These are phyloP conservation scores for Tetraneura akinire DNA, from an alignment of 1,140 invertebrate genomes.

Conservation along the genomic window DNA sequence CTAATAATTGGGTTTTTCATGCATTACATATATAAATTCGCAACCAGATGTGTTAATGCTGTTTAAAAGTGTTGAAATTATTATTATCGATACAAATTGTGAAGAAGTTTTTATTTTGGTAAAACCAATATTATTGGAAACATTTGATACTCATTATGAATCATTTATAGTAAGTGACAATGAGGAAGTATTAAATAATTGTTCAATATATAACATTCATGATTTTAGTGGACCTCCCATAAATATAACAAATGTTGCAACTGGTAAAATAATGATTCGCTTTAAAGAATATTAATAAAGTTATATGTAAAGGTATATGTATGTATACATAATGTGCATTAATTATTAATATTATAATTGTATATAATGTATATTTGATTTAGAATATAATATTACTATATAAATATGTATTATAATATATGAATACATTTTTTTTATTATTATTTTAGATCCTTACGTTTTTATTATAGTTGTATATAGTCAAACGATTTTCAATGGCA, in stretches of 20 bases:
- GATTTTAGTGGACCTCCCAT: neutral
- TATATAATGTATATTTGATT: too few relatives aligned
- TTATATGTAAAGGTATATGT: neutral
- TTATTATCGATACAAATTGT: neutral
- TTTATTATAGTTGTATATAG: neutral
- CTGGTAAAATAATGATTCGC: neutral
- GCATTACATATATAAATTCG: too few relatives aligned
- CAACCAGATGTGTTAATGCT: neutral
- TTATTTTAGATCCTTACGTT: too few relatives aligned
- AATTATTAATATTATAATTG: neutral
- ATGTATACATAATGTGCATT: neutral
- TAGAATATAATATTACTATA: neutral
- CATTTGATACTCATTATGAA: neutral
- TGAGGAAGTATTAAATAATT: neutral
- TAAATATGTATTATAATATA: neutral
- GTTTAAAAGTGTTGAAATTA: slow-evolving; percentile 5
- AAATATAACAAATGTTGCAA: neutral
- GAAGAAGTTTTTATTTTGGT: neutral
- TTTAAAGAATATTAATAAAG: neutral
- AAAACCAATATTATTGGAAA: neutral
- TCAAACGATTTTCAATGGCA: neutral
- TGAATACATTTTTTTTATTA: too few relatives aligned
- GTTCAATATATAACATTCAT: neutral
- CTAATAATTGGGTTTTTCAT: too few relatives aligned
- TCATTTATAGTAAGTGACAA: neutral